Conservation (phyloP, 2,113 vertebrate species). For the Lynx canadensis region DNA sequence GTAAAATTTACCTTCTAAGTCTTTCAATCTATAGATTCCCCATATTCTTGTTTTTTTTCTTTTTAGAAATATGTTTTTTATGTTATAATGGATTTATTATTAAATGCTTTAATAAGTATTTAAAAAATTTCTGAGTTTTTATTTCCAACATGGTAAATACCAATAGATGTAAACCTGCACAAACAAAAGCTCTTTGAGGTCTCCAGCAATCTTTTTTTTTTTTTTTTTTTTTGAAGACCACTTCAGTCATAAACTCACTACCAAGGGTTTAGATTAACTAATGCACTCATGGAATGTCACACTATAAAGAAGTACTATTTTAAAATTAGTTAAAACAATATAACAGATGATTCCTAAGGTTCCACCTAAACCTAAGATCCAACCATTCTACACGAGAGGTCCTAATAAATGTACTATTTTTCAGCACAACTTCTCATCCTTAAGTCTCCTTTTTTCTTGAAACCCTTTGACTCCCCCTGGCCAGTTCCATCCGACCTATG, state of each 20-base stretch:
- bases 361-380: not conserved
- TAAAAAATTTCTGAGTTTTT: not conserved
- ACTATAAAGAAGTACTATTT: not conserved
- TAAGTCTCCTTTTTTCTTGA: not conserved
- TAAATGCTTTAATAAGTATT: not conserved
- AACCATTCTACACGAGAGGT: not conserved
- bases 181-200: not conserved
- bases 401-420: not conserved
- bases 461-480: not conserved
- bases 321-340: not conserved
- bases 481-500: not conserved
- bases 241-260: not conserved
- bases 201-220: not conserved
- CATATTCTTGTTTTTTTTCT: not conserved
- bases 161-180: not conserved
- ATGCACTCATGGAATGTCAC: not conserved
- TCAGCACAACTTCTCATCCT: not conserved
- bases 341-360: not conserved
- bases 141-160: not conserved
- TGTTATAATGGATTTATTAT: not conserved
- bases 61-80: not conserved
- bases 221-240: too few species aligned
- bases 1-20: not conserved
- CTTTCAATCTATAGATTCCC: not conserved
- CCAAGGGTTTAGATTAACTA: not conserved